These are phyloP conservation scores for Temnopleurus reevesii DNA, from an alignment of 53 echinoderm and acorn worm genomes.

Conservation along the genomic window DNA sequence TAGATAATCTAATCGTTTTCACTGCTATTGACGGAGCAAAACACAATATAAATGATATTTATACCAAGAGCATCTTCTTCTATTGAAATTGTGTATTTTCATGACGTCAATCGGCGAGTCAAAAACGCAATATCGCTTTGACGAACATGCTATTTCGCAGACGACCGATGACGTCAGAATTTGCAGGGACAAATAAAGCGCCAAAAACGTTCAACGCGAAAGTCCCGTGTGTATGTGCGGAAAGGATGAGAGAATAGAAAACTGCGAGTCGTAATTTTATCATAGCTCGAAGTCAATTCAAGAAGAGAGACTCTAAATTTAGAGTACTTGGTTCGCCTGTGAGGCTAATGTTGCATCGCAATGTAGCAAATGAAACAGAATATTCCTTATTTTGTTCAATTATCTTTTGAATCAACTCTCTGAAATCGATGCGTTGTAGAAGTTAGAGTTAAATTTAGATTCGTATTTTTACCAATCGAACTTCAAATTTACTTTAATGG, in stretches of 20 bases:
- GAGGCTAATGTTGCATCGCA: neutral
- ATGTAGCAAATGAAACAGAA: neutral
- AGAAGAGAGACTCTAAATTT: neutral
- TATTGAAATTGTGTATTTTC: neutral
- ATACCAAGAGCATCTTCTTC: neutral
- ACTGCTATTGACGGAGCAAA: neutral
- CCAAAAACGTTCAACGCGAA: neutral
- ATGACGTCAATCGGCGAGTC: neutral
- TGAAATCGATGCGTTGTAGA: too few relatives aligned
- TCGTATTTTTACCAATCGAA: too few relatives aligned
- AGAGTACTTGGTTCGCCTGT: neutral
- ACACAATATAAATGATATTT: neutral
- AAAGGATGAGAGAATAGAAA: neutral
- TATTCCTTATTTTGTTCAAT: too few relatives aligned
- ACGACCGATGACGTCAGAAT: neutral
- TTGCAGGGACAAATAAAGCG: neutral
- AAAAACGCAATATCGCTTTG: neutral
- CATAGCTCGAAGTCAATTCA: neutral
- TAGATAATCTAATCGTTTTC: neutral
- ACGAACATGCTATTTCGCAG: conserved; percentile 19
- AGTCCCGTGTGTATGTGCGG: neutral
- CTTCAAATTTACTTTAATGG: too few relatives aligned
- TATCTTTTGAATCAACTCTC: too few relatives aligned
- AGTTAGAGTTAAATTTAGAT: too few relatives aligned
- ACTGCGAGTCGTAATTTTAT: neutral